Base-by-base conservation (phyloP, 1,140 invertebrate genomes). In the Heliconius hewitsoni region DNA sequence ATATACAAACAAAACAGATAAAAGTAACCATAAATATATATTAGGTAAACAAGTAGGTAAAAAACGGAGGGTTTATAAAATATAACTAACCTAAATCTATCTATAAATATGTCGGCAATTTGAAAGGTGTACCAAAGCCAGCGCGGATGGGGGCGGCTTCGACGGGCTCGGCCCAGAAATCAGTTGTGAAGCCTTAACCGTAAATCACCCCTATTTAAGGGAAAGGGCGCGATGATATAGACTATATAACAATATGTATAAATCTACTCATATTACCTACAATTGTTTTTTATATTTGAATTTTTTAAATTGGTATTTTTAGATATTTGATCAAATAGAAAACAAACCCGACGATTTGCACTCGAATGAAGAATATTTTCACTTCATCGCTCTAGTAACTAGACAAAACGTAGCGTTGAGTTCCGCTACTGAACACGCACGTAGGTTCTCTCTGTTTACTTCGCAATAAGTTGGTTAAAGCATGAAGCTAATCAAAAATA, bases 141-240 rank as follows among this genome's bases (percentile, higher is more conserved):
- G 23, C 60, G 23, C 23, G 27, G 13, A 27, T 66, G 60, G 60
- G 60, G 60, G 60, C 60, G 60, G 60, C 60, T 27, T 66, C 23
- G 23, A 66, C 60, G 11, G 60, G 27, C 60, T 66, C 60, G 60
- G 27, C 60, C 60, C 60, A 66, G 60, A 66, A 66, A 30, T 66
- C 60, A 27, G 60, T 66, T 30, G 23, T 66, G 23, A 66, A 66
- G 27, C 27, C 60, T 66, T 16, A n/a, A 27, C 60, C 60, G 60
- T 66, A 66, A 30, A 66, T 66, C 60, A 13, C 23, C 23, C n/a
- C 23, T 66, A 66, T 66, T 66, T 66, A 66, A 13, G 60, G 60
- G 60, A 66, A 66, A 66, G 60, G 60, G 23, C 27, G 60, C 23
- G 11, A 16, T 66, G 23, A 66, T 66, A 66, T 57, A 16, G 23